Percentiles rank a stretch among this genome's conserved stretches.
These are phyloP conservation scores for Poeciliopsis presidionis DNA, from an alignment of 2,797 vertebrate genomes.

Conservation along the genomic window DNA sequence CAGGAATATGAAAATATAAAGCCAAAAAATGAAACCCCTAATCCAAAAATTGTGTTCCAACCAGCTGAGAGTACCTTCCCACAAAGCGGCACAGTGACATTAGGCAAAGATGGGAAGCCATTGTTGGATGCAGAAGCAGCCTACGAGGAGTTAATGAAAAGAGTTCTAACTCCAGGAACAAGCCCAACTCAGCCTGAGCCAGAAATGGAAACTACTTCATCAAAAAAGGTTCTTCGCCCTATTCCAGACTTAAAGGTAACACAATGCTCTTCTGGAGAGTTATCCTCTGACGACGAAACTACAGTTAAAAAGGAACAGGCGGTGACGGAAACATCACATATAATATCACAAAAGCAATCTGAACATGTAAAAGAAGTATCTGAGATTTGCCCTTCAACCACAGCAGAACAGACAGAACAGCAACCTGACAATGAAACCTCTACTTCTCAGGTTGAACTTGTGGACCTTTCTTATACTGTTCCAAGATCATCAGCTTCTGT, in stretches of 20 bases:
- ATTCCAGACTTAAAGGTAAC: slow-evolving; percentile 98
- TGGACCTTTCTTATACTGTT: slow-evolving; percentile 72
- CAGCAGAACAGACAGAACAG: slow-evolving; percentile 46
- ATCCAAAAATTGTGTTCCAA: slow-evolving; percentile 88
- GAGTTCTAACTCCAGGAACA: slow-evolving; percentile 87
- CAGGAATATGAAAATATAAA: slow-evolving; percentile 86
- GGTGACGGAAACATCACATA: slow-evolving; percentile 49
- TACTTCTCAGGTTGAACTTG: slow-evolving; percentile 58
- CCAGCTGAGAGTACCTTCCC: slow-evolving; percentile 84
- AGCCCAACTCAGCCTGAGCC: slow-evolving; percentile 86
- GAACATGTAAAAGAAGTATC: slow-evolving; percentile 44
- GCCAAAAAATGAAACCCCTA: slow-evolving; percentile 78
- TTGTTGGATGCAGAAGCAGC: slow-evolving; percentile 91
- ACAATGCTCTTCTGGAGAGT: slow-evolving; percentile 94
- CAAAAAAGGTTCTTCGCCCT: slow-evolving; percentile 84
- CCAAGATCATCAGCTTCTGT: slow-evolving; percentile 59
- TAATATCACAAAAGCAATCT: slow-evolving; percentile 39
- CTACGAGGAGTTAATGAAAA: slow-evolving; percentile 94
- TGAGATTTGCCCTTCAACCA: slow-evolving; percentile 33
- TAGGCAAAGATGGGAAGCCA: slow-evolving; percentile 86
- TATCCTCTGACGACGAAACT: slow-evolving; percentile 92
- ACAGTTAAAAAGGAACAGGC: slow-evolving; percentile 79
- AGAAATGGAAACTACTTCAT: slow-evolving; percentile 68
- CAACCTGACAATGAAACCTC: slow-evolving; percentile 32
- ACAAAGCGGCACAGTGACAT: slow-evolving; percentile 76